Percentiles rank a stretch among this genome's conserved stretches.
phyloP scores from a whole-genome alignment of 2,797 vertebrate species.

The Zenarchopterus dispar region DNA sequence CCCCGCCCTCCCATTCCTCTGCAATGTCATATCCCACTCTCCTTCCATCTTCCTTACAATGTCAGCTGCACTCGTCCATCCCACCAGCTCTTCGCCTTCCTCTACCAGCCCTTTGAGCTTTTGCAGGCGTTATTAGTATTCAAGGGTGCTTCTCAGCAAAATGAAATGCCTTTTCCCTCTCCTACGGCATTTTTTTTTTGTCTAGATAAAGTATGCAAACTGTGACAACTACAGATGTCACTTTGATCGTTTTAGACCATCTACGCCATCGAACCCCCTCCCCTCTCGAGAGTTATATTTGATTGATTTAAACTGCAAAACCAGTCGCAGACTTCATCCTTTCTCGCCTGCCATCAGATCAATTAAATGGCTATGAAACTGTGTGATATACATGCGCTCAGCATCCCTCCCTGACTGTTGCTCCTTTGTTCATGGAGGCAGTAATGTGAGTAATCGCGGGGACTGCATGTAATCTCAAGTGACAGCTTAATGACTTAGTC shows the following conservation, averaged over 20 bases:
- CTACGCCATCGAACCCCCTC: constrained; percentile 5
- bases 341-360: constrained; percentile 59
- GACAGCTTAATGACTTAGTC: constrained; percentile 80
- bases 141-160: constrained; percentile 65
- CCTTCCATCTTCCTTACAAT: constrained; percentile 67
- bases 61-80: constrained; percentile 73
- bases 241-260: constrained; percentile 34
- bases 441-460: constrained; percentile 73
- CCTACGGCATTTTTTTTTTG: constrained; percentile 36
- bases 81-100: constrained; percentile 65
- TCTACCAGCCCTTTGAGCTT: constrained; percentile 66
- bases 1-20: constrained; percentile 45
- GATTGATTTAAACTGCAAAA: constrained; percentile 46
- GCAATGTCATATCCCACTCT: constrained; percentile 70
- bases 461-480: constrained; percentile 80
- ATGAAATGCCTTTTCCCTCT: constrained; percentile 64
- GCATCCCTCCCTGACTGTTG: constrained; percentile 56
- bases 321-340: constrained; percentile 37
- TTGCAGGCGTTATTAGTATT: constrained; percentile 76
- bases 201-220: constrained; percentile 29
- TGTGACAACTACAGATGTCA: constrained; percentile 34
- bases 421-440: constrained; percentile 63
- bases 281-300: constrained; percentile 37
- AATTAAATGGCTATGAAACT: constrained; percentile 51
- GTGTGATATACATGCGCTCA: constrained; percentile 41